Evolutionary conservation across 2,888 invertebrate genomes (phyloP).

Genomic region (Pristionchus japonicus): DNA sequence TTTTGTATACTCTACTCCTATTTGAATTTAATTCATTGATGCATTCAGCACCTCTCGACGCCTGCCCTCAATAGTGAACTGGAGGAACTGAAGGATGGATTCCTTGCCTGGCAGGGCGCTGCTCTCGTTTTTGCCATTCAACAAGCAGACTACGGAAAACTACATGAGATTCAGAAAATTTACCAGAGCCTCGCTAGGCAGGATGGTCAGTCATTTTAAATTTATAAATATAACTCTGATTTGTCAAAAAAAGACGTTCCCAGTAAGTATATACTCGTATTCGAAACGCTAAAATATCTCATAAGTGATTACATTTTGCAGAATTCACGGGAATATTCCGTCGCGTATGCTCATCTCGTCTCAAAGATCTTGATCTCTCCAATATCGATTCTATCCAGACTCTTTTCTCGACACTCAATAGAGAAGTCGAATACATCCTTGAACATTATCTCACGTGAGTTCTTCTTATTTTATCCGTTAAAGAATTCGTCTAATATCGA

Average conservation of each 20-base stretch:
- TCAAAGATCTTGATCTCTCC: constrained; percentile 48
- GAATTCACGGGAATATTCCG: constrained; percentile 50
- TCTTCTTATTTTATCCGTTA: background rate
- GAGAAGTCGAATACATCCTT: constrained; percentile 51
- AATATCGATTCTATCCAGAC: constrained; percentile 41
- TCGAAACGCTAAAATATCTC: no score
- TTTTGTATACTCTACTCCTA: no score
- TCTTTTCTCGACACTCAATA: constrained; percentile 46
- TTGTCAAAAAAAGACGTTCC: no score
- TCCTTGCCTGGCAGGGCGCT: constrained; percentile 53
- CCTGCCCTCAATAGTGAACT: constrained; percentile 47
- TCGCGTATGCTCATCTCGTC: constrained; percentile 49
- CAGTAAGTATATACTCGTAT: no score
- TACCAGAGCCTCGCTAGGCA: constrained; percentile 51
- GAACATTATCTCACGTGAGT: constrained; percentile 39
- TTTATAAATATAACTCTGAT: no score
- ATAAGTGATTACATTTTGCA: constrained; percentile 26
- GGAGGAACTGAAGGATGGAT: constrained; percentile 53
- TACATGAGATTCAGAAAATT: constrained; percentile 51
- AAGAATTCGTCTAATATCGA: no score
- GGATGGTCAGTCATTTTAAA: constrained; percentile 47
- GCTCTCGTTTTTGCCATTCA: constrained; percentile 53
- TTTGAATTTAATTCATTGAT: background rate
- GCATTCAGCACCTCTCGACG: constrained; percentile 48
- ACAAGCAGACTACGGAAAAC: constrained; percentile 51